Evolutionary conservation across 2,888 invertebrate genomes (phyloP), one percentile per base, ranked within the genome.

Genomic region (Ormyrus rosae): DNA sequence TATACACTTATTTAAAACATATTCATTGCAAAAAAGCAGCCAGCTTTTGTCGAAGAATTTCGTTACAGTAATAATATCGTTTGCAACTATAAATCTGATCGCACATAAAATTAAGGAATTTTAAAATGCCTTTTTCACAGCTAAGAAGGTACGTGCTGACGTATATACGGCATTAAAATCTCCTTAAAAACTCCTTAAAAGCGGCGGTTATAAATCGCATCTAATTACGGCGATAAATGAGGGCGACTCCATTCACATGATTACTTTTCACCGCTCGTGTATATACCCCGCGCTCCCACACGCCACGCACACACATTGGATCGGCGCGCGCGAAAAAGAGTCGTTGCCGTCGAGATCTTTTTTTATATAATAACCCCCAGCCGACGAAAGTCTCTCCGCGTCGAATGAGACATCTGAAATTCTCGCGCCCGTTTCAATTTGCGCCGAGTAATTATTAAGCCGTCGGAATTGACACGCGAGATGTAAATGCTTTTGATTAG

Each of bases 171-270:
- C 13, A 75, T 80, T 75, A 80, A 75, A 60, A 61, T 75, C 53
- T 48, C 50, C 61, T 61, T 55, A 13, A 65, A 65, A 76, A 67
- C 63, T 68, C 50, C 61, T 60, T 50, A 76, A 45, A 76, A 71
- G 71, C 61, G 45, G 10, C 11, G 13, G 83, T 84, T 86, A 90
- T 89, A 89, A 90, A 90, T 89, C 86, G 88, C 85, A 86, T 87
- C 86, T 90, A 89, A 90, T 90, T 90, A 90, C 86, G 87, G 84
- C 86, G 86, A 89, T 88, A 88, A 88, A 90, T 89, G 86, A 83
- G 84, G 83, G 60, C 53, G 53, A 34, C 51, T 61, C 9, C 51
- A 34, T 56, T 63, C 46, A 51, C 58, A 50, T 13, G 51, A 81
- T 81, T 76, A 87, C 88, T 87, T 88, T 86, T 83, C 58, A 78